These are phyloP conservation scores for Petrolisthes manimaculis DNA, from an alignment of 2,888 invertebrate genomes.

Conservation along the genomic window DNA sequence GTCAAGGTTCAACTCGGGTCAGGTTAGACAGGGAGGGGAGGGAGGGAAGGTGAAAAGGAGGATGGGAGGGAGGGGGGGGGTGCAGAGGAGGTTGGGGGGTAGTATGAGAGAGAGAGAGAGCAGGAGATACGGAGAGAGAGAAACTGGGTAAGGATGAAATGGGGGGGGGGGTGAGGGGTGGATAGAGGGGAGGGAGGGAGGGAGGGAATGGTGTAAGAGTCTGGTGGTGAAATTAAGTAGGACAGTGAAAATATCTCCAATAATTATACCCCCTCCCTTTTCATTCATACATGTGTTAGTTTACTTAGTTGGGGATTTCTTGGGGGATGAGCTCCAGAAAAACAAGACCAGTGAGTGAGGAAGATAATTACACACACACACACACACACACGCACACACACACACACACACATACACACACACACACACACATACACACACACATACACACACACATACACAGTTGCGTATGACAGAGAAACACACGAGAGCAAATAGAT, in stretches of 20 bases:
- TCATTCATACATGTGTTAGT: no score
- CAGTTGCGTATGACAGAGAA: no score
- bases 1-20: background rate
- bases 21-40: background rate
- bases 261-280: no score
- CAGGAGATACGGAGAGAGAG: background rate
- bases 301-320: no score
- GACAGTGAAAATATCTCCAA: background rate
- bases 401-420: no score
- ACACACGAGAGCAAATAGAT: no score
- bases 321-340: no score
- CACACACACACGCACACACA: no score
- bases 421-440: no score
- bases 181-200: background rate
- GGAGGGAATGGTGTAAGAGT: background rate
- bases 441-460: no score
- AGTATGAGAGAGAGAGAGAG: background rate
- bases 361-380: no score
- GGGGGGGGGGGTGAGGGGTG: background rate
- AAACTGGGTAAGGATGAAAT: background rate
- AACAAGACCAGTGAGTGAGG: no score
- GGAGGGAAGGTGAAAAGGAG: background rate
- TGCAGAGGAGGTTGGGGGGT: background rate
- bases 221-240: background rate
- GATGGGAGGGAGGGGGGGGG: background rate